Conservation (phyloP, 2,113 vertebrate species). For the Zapus hudsonius region DNA sequence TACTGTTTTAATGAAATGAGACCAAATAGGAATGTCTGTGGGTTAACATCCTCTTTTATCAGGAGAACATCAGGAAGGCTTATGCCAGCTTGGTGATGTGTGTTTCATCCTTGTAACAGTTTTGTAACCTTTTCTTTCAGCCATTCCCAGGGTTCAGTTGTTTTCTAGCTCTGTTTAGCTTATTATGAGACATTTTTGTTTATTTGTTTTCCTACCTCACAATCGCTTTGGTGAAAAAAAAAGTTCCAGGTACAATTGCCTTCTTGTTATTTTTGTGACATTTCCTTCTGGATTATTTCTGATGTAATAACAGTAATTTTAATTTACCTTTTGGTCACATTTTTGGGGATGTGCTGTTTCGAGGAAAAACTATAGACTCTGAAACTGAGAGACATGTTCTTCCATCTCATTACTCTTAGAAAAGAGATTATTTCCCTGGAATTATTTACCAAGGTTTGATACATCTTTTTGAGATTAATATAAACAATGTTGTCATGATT, state of each 20-base stretch:
- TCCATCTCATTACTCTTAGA: too few relatives aligned
- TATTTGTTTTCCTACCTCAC: too few relatives aligned
- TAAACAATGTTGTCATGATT: not conserved
- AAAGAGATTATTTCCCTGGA: not conserved
- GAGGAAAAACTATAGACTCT: not conserved
- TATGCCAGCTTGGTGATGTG: too few relatives aligned
- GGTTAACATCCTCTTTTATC: too few relatives aligned
- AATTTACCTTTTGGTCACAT: not conserved
- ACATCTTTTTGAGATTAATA: not conserved
- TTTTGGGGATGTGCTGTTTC: not conserved
- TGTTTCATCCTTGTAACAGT: not conserved
- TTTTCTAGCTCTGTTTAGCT: not conserved
- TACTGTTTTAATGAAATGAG: too few relatives aligned
- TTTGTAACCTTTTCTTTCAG: not conserved
- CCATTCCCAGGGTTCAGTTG: not conserved
- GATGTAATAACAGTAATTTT: not conserved
- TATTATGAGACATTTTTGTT: not conserved
- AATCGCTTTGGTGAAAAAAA: not conserved
- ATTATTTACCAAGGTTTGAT: not conserved
- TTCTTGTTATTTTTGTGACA: not conserved
- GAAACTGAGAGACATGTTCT: not conserved
- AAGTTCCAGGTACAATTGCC: not conserved
- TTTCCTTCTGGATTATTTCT: not conserved
- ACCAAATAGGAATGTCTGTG: too few relatives aligned
- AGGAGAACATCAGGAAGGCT: too few relatives aligned